Base-by-base conservation (phyloP, 2,797 vertebrate species). In the Anomalospiza imberbis region DNA sequence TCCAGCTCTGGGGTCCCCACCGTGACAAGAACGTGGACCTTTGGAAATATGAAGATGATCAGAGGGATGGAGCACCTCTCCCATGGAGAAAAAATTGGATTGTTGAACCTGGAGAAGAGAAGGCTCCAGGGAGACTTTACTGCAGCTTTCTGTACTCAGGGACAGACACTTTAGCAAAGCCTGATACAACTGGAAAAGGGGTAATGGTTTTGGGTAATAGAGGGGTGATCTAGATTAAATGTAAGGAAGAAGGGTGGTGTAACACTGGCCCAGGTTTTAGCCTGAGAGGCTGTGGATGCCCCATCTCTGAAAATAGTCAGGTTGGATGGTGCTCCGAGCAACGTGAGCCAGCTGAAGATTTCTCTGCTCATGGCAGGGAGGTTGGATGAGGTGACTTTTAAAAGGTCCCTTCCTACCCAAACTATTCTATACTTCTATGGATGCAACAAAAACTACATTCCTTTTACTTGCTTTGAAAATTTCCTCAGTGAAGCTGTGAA, bases 1-100 rank as follows among this genome's bases (percentile, higher is more conserved):
- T 2, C 13, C 66, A 48, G 9, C 28, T 42, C 47, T 29, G 31
- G 18, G 6, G 8, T 42, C 9, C 7, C 34, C 47, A 60, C 14
- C 13, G 5, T 1, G 14, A 10, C 7, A 22, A 34, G 3, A 9
- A 32, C 1, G 2, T 6, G 21, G 18, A 47, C 4, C 9, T 54
- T 16, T 10, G 28, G 34, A 44, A 58, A 42, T 10, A 15, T 7
- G 22, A 32, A 24, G 26, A 17, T 22, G 34, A 10, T 13, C 22
- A 72, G 13, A 48, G 21, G 26, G 47, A 29, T 36, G 34, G 38
- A 72, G 47, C 22, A 36, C 10, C 13, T 60, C 26, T 40, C 15
- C 11, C 29, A 4, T 7, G 31, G 53, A 58, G 18, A 20, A 28
- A 47, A 38, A 53, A 11, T 0, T 42, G 6, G 25, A 13, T 5